phyloP scores from a whole-genome alignment of 2,797 vertebrate species.

The Pitangus sulphuratus region DNA sequence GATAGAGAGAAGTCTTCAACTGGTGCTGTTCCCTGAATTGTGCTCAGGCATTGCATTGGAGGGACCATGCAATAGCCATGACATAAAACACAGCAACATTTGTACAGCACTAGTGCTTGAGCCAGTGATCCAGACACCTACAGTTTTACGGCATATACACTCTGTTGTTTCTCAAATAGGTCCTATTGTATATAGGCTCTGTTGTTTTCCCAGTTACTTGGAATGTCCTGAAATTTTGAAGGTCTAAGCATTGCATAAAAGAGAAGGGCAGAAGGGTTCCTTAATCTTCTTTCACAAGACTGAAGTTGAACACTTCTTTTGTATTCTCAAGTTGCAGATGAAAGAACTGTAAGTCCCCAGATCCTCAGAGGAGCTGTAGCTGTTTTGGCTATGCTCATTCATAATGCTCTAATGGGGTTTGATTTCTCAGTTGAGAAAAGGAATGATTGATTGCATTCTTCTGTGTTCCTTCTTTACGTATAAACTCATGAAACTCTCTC shows the following conservation, averaged over 20 bases:
- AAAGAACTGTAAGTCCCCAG: neutral
- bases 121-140: neutral
- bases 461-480: neutral
- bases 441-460: neutral
- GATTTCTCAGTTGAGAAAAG: neutral
- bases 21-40: neutral
- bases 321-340: neutral
- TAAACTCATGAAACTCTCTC: neutral
- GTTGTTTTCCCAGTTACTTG: neutral
- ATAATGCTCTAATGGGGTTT: neutral
- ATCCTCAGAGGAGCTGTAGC: neutral
- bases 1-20: neutral
- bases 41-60: neutral
- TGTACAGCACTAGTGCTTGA: neutral
- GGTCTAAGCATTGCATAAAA: neutral
- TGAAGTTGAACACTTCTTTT: neutral
- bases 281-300: neutral
- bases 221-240: neutral
- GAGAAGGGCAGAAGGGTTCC: neutral
- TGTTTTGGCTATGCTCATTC: neutral
- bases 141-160: neutral
- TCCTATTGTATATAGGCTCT: neutral
- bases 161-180: too few species aligned
- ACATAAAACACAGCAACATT: neutral
- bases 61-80: too few species aligned